Base-by-base conservation (phyloP, 2,888 invertebrate genomes). In the Lasioglossum villosulum region DNA sequence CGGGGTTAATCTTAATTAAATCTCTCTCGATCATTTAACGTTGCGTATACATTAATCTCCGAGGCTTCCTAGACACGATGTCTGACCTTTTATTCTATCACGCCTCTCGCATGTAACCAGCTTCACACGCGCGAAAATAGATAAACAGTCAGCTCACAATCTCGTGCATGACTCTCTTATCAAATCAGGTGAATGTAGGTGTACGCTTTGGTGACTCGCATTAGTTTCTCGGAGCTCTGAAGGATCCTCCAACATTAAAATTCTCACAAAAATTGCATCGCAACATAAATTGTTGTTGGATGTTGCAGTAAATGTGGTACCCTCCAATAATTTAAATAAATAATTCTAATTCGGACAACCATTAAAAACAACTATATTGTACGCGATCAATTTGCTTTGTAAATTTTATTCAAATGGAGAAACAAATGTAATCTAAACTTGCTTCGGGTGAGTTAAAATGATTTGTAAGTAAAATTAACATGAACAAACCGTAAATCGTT, bases 1-100 rank as follows among this genome's bases (percentile, higher is more conserved):
- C 52, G 23, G 72, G 52, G 71, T 80, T 88, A 88, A 89, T 89
- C 89, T 90, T 90, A 89, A 89, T 89, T 88, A 90, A 89, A 89
- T 89, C 86, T 88, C 73, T 39, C 45, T 68, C 74, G 45, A 78
- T 82, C 83, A 80, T 82, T 78, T 79, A 89, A 86, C 84, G 77
- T 88, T 82, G 86, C 88, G 78, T 80, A 80, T 80, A 78, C 80
- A 73, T 82, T 82, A 80, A 89, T 84, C 75, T 84, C 81, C 59
- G 82, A 52, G 75, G 83, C 83, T 84, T 90, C 86, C 73, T 89
- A 83, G 88, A 86, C 83, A 80, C 71, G 82, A 77, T 82, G 78
- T 68, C 74, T 23, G 42, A 42, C 72, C 74, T 89, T 84, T 84
- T 86, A 82, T 78, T 76, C 83, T 84, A 78, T 86, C 86, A 80